Evolutionary conservation across 2,113 vertebrate genomes (phyloP).

Genomic region (Syngnathoides biaculeatus): DNA sequence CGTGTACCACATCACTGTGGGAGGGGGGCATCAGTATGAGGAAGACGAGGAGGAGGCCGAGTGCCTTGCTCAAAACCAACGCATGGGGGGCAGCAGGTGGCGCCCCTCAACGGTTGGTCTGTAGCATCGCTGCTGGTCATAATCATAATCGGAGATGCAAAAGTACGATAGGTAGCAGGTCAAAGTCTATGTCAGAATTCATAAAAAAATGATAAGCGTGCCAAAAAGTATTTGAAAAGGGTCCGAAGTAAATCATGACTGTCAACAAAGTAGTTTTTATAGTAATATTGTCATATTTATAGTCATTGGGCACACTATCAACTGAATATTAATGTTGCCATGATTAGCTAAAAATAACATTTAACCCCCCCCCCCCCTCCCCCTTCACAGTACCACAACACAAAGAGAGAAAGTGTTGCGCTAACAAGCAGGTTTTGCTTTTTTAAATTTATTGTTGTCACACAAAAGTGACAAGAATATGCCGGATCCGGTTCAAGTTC

Average conservation of each 20-base stretch:
- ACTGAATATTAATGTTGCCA: too few species aligned
- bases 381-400: too few species aligned
- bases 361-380: too few species aligned
- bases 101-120: background rate
- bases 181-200: background rate
- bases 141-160: background rate
- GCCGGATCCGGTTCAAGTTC: too few species aligned
- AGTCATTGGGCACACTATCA: too few species aligned
- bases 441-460: too few species aligned
- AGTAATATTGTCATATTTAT: too few species aligned
- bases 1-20: conserved; percentile 77
- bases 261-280: too few species aligned
- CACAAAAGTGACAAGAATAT: too few species aligned
- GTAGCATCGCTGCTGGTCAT: background rate
- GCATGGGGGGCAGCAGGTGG: conserved; percentile 24
- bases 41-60: conserved; percentile 56
- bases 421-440: background rate
- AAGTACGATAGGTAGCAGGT: background rate
- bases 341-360: too few species aligned
- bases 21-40: conserved; percentile 58
- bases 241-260: background rate
- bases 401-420: too few species aligned
- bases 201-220: background rate
- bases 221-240: too few species aligned
- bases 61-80: conserved; percentile 72